These are phyloP conservation scores for Nestor notabilis DNA, from an alignment of 2,113 vertebrate species.

Conservation along the genomic window DNA sequence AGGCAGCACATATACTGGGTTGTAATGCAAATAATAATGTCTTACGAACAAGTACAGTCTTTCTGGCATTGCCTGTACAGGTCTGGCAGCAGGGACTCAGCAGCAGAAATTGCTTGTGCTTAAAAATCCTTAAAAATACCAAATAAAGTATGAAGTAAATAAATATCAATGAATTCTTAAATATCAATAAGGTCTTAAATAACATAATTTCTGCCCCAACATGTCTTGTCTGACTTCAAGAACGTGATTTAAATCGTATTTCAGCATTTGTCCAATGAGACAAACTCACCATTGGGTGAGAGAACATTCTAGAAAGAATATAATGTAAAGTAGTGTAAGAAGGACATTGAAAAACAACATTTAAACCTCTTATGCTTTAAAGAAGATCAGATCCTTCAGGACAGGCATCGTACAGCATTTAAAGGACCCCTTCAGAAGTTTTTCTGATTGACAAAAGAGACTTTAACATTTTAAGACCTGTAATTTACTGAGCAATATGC, in stretches of 20 bases:
- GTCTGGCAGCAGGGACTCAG: neutral
- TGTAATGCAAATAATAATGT: neutral
- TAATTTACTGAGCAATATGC: neutral
- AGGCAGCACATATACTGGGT: accelerated
- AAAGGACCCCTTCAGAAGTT: neutral
- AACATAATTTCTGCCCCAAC: neutral
- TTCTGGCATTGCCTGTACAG: neutral
- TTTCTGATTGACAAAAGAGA: neutral
- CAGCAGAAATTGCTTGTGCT: neutral
- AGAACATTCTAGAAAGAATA: neutral
- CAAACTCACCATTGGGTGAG: neutral
- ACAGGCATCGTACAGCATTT: neutral
- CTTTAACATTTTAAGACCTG: neutral
- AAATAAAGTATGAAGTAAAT: neutral
- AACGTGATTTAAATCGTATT: neutral
- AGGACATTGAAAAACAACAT: neutral
- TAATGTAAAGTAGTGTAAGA: neutral
- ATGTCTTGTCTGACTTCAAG: neutral
- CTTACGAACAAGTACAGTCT: neutral
- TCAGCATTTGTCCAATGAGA: neutral
- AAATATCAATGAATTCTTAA: too few relatives aligned
- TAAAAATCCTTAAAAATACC: neutral
- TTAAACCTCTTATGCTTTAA: neutral
- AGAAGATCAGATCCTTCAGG: neutral
- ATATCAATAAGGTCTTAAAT: neutral